A percentile compares a stretch with the other conserved stretches of the same genome.
These are phyloP conservation scores for Tolmerus cingulatus DNA, from an alignment of 2,888 invertebrate genomes.

Conservation along the genomic window DNA sequence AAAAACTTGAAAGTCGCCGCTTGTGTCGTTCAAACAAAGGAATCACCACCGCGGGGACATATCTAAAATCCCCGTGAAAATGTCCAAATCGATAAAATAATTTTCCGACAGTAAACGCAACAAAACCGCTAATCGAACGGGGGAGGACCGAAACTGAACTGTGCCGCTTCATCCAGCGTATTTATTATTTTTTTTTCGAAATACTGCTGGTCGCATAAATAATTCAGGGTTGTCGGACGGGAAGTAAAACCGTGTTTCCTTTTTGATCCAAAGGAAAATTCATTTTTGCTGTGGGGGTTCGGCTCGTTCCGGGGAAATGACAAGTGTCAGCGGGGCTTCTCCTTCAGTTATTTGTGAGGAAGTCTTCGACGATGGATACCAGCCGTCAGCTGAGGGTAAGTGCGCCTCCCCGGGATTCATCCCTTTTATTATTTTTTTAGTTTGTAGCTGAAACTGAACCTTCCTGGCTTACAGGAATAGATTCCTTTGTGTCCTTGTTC, in stretches of 20 bases:
- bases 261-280: neutral
- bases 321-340: constrained; percentile 49
- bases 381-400: constrained; percentile 83
- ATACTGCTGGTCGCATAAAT: neutral
- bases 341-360: constrained; percentile 76
- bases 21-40: neutral
- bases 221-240: neutral
- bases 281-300: neutral
- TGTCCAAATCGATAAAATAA: neutral
- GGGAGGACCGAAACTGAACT: neutral
- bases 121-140: neutral
- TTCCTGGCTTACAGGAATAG: neutral
- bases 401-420: constrained; percentile 45
- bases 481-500: neutral
- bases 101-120: neutral
- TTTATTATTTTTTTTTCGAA: neutral
- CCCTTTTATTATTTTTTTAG: neutral
- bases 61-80: neutral
- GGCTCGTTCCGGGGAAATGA: constrained; percentile 38
- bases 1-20: neutral
- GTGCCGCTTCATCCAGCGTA: neutral
- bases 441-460: neutral
- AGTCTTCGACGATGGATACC: constrained; percentile 84
- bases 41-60: neutral
- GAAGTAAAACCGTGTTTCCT: neutral